Percentiles rank a stretch among this genome's conserved stretches.
Evolutionary conservation across 2,113 vertebrate genomes (phyloP).

Genomic region (Redunca redunca): DNA sequence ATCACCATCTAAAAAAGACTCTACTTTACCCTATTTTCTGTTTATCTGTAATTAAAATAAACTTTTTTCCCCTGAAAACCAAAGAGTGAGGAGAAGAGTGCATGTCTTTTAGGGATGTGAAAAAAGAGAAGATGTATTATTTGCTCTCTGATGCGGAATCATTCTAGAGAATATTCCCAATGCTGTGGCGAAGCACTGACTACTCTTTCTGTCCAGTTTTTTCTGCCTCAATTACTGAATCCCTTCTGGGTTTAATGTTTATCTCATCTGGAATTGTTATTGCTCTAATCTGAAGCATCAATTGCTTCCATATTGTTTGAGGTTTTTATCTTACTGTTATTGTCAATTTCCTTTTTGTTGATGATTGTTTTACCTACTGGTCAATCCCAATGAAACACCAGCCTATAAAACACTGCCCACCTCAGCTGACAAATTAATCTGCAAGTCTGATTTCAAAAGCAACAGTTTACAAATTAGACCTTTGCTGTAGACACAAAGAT

Average conservation of each 20-base stretch:
- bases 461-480: neutral
- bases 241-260: neutral
- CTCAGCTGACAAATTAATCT: neutral
- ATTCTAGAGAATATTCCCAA: neutral
- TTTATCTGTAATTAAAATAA: conserved; percentile 29
- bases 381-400: neutral
- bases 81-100: neutral
- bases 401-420: neutral
- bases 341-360: neutral
- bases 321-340: neutral
- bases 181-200: neutral
- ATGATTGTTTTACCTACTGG: neutral
- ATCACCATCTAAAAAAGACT: neutral
- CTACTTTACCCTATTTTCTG: neutral
- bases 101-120: neutral
- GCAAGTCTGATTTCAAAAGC: conserved; percentile 24
- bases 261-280: neutral
- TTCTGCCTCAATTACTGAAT: neutral
- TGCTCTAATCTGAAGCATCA: neutral
- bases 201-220: neutral
- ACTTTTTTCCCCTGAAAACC: neutral
- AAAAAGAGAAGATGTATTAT: neutral
- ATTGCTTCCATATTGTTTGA: neutral
- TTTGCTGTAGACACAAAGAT: neutral
- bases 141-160: neutral